Evolutionary conservation across 2,113 vertebrate species (phyloP).

Genomic region (Hemichromis elongatus): DNA sequence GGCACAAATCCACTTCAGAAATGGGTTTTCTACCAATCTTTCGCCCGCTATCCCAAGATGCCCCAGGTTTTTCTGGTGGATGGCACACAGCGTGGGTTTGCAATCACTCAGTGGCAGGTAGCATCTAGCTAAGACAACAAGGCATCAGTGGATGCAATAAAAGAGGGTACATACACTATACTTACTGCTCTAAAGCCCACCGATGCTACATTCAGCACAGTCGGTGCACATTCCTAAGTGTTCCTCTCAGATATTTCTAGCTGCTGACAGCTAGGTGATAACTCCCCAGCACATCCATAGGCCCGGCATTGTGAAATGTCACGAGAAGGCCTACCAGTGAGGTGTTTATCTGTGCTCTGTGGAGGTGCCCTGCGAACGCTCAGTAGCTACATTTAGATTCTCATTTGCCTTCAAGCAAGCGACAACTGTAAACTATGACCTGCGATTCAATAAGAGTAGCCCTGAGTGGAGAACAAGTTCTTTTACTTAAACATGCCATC

Average conservation of each 20-base stretch:
- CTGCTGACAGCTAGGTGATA: slow-evolving; percentile 45
- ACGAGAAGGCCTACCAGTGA: slow-evolving; percentile 11
- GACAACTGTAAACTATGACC: slow-evolving; percentile 55
- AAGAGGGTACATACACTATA: neutral
- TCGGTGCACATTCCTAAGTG: slow-evolving; percentile 33
- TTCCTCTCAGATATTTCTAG: slow-evolving; percentile 47
- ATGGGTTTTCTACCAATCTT: slow-evolving; percentile 76
- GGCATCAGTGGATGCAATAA: neutral
- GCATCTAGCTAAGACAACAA: neutral
- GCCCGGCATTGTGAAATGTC: slow-evolving; percentile 39
- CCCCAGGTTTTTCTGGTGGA: slow-evolving; percentile 57
- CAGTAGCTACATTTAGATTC: slow-evolving; percentile 58
- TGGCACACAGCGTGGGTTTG: slow-evolving; percentile 15
- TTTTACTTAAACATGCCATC: slow-evolving; percentile 59
- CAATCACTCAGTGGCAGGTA: neutral
- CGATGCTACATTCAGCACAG: slow-evolving; percentile 45
- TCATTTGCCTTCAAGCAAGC: slow-evolving; percentile 50
- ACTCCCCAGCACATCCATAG: slow-evolving; percentile 43
- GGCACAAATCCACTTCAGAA: slow-evolving; percentile 83
- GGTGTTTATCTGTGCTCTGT: slow-evolving; percentile 45
- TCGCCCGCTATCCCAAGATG: slow-evolving; percentile 70
- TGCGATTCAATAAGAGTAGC: slow-evolving; percentile 45
- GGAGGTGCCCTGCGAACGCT: slow-evolving; percentile 34
- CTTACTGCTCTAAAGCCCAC: neutral
- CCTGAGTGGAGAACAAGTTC: slow-evolving; percentile 22